Evolutionary conservation across 2,888 invertebrate genomes (phyloP).

Genomic region (Masnerella sp.): DNA sequence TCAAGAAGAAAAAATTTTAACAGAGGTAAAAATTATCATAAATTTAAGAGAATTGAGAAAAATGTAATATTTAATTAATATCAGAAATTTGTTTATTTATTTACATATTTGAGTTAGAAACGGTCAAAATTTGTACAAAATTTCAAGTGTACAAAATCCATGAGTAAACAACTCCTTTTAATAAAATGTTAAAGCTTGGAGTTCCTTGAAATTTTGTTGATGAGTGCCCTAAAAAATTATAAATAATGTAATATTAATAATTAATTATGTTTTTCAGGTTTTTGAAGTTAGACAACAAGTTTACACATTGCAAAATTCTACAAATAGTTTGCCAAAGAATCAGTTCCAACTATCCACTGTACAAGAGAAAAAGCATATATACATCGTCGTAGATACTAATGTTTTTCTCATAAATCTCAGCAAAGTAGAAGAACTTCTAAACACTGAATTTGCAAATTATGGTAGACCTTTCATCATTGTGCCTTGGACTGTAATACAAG

Average conservation of each 20-base stretch:
- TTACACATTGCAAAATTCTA: constrained; percentile 43
- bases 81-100: background rate
- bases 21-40: constrained; percentile 62
- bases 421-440: constrained; percentile 68
- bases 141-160: no score
- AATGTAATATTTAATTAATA: constrained; percentile 1
- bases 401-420: constrained; percentile 74
- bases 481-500: constrained; percentile 75
- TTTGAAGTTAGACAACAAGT: constrained; percentile 70
- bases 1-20: constrained; percentile 72
- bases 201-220: no score
- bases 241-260: background rate
- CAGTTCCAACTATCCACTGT: constrained; percentile 57
- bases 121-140: no score
- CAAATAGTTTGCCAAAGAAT: constrained; percentile 59
- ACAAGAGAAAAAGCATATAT: constrained; percentile 62
- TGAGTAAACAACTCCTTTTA: no score
- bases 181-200: no score
- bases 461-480: constrained; percentile 71
- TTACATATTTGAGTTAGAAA: no score
- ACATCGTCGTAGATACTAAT: constrained; percentile 76
- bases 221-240: constrained; percentile 1
- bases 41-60: no score
- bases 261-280: constrained; percentile 61
- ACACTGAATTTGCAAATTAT: constrained; percentile 66